Evolutionary conservation across 1,140 invertebrate genomes (phyloP).

Genomic region (Apocrypta bakeri): DNA sequence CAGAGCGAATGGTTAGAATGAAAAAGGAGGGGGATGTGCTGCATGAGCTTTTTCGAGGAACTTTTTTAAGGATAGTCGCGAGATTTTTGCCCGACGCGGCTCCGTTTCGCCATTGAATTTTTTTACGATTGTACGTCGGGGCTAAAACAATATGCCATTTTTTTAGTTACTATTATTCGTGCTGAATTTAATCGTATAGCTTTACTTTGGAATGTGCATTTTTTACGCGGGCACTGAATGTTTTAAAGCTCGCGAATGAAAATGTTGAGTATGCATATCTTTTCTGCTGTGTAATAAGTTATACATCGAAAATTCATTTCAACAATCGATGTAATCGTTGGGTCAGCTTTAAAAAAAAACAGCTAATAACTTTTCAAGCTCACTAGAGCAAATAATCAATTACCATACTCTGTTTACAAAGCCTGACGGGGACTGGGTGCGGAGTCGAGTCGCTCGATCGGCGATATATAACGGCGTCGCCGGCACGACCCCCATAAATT

Average conservation of each 20-base stretch:
- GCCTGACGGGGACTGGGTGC: neutral
- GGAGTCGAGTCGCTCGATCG: slow-evolving; percentile 5
- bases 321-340: too few relatives aligned
- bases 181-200: neutral
- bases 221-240: too few relatives aligned
- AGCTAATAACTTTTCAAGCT: slow-evolving; percentile 3
- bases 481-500: slow-evolving; percentile 33
- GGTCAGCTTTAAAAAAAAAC: neutral
- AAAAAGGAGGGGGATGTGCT: too few relatives aligned
- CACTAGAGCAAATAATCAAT: slow-evolving; percentile 15
- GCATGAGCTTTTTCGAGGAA: too few relatives aligned
- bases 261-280: too few relatives aligned
- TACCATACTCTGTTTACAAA: slow-evolving; percentile 18
- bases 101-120: neutral
- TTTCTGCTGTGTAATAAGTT: too few relatives aligned
- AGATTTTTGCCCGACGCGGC: neutral
- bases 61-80: neutral
- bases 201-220: too few relatives aligned
- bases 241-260: too few relatives aligned
- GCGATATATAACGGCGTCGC: slow-evolving; percentile 1
- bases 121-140: neutral
- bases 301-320: too few relatives aligned
- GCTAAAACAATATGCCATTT: neutral
- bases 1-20: neutral
- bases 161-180: neutral